A percentile compares a stretch with the other conserved stretches of the same genome.
phyloP scores from a whole-genome alignment of 2,797 vertebrate species.

The Malurus splendens region DNA sequence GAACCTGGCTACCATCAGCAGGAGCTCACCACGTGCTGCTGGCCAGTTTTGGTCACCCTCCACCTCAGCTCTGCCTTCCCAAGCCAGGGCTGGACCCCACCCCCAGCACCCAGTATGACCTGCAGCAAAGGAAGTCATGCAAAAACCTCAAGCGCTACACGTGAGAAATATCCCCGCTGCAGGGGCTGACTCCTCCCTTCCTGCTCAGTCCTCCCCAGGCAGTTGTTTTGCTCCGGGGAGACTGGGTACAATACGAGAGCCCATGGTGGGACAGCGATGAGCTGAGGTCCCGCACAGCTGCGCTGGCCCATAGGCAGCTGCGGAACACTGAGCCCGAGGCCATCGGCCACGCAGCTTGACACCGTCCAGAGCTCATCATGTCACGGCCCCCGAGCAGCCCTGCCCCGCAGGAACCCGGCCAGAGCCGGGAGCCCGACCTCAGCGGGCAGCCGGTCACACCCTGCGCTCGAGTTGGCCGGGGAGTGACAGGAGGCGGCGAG shows the following conservation, averaged over 20 bases:
- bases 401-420: background rate
- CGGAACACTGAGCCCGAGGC: background rate
- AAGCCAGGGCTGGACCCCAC: rapidly evolving
- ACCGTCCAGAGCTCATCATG: background rate
- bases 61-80: background rate
- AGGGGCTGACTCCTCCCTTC: background rate
- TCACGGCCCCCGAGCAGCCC: background rate
- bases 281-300: background rate
- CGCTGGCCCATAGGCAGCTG: rapidly evolving
- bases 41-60: background rate
- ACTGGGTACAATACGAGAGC: rapidly evolving
- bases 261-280: rapidly evolving
- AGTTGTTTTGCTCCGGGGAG: background rate
- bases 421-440: background rate
- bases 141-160: background rate
- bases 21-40: background rate
- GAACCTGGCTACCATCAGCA: too few relatives aligned
- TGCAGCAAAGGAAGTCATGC: rapidly evolving
- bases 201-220: background rate
- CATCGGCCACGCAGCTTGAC: background rate
- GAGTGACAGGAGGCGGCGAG: background rate
- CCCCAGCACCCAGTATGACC: background rate
- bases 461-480: background rate
- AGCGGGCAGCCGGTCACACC: too few relatives aligned
- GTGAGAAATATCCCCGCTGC: background rate